These are phyloP conservation scores for Nasonia vitripennis DNA, from an alignment of 1,140 invertebrate genomes.

Conservation along the genomic window DNA sequence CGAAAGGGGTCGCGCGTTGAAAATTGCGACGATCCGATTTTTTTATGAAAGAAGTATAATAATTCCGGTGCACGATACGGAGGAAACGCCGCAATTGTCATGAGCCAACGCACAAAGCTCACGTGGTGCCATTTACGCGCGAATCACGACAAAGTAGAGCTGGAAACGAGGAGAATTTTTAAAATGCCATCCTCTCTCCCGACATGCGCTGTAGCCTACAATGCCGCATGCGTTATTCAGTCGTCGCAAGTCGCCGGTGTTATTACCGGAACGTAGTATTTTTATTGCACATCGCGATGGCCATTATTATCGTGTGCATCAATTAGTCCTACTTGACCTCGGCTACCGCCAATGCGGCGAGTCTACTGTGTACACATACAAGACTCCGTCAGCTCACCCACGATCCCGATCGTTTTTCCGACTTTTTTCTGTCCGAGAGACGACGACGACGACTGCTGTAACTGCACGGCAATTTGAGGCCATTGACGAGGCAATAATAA, in stretches of 20 bases:
- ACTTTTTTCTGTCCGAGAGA: neutral
- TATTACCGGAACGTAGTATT: conserved; percentile 43
- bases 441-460: neutral
- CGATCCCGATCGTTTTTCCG: conserved; percentile 27
- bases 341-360: conserved; percentile 54
- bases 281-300: conserved; percentile 19
- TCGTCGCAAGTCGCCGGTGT: neutral
- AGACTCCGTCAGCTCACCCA: conserved; percentile 54
- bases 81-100: neutral
- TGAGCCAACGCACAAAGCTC: neutral
- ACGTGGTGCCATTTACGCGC: neutral
- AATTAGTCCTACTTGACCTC: conserved; percentile 72
- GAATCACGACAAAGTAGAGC: neutral
- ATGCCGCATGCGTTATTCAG: neutral
- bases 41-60: too few species aligned
- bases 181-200: neutral
- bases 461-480: conserved; percentile 16
- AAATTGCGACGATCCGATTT: too few species aligned
- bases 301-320: conserved; percentile 58
- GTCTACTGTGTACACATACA: conserved; percentile 36
- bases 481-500: conserved; percentile 9
- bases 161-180: neutral
- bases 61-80: too few species aligned
- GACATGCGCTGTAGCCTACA: neutral
- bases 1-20: too few species aligned